These are phyloP conservation scores for Turritopsis dohrnii DNA, from an alignment of 30 jellyfish, hydroid and myxozoan genomes.

Conservation along the genomic window DNA sequence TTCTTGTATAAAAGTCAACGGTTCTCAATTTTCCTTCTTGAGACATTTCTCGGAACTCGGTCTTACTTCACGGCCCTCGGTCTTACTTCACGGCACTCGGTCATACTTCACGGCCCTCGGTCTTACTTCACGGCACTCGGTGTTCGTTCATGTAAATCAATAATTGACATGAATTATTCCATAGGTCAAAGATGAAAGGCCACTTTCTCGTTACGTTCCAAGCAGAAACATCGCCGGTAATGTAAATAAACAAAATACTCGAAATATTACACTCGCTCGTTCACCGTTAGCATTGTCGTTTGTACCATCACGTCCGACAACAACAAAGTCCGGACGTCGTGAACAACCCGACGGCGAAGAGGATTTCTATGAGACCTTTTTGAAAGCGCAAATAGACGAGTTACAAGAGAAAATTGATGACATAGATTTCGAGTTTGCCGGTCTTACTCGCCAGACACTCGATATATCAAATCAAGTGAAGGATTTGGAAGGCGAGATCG, in stretches of 20 bases:
- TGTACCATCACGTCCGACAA: not conserved
- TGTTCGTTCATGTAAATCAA: too few species aligned
- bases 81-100: too few species aligned
- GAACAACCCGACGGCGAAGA: conserved; percentile 42
- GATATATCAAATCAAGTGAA: conserved; percentile 58
- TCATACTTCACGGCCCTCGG: too few species aligned
- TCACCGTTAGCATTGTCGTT: conserved; percentile 52
- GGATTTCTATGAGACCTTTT: conserved; percentile 65
- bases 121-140: too few species aligned
- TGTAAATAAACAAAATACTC: conserved; percentile 60
- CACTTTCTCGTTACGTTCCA: conserved; percentile 46
- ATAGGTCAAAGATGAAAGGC: not conserved
- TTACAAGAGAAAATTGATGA: conserved; percentile 76
- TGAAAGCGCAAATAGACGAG: conserved; percentile 77
- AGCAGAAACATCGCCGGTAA: conserved; percentile 40
- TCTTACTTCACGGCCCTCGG: too few species aligned
- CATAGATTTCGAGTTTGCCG: conserved; percentile 61
- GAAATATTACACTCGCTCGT: conserved; percentile 83
- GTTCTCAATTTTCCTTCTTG: too few species aligned
- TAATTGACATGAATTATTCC: too few species aligned
- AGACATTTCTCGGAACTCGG: too few species aligned
- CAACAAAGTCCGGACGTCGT: conserved; percentile 19
- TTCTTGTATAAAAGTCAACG: too few species aligned
- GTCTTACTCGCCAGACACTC: conserved; percentile 59
- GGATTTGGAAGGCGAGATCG: conserved; percentile 64